phyloP scores from a whole-genome alignment of 1,140 invertebrate genomes.

The Elysia chlorotica region DNA sequence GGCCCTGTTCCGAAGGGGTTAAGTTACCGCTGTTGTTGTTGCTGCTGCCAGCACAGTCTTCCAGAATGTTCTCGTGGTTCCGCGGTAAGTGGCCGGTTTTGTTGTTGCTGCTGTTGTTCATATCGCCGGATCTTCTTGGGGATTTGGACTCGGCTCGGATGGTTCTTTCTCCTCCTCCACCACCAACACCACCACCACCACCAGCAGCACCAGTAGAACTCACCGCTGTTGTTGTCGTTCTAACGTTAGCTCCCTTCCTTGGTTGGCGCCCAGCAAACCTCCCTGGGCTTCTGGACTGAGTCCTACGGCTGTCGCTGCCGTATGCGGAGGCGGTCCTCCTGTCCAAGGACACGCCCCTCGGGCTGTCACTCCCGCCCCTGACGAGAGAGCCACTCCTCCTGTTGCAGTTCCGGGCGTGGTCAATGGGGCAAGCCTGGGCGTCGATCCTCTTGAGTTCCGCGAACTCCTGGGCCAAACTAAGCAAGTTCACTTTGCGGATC shows the following conservation, averaged over 20 bases:
- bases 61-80: too few relatives aligned
- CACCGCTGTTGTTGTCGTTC: too few relatives aligned
- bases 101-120: not conserved
- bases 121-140: not conserved
- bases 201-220: too few relatives aligned
- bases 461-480: conserved; percentile 60
- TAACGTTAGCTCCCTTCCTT: too few relatives aligned
- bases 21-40: too few relatives aligned
- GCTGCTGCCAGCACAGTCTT: too few relatives aligned
- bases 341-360: conserved; percentile 15
- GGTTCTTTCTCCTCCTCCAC: too few relatives aligned
- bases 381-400: not conserved
- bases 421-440: conserved; percentile 48
- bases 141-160: too few relatives aligned
- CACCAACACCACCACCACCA: too few relatives aligned
- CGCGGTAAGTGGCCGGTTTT: too few relatives aligned
- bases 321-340: too few relatives aligned
- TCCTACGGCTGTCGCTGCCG: not conserved
- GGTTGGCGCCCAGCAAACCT: not conserved
- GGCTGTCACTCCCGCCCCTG: not conserved
- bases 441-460: conserved; percentile 55
- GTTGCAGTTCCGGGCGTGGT: conserved; percentile 42
- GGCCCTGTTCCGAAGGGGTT: too few relatives aligned
- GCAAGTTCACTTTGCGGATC: conserved; percentile 52
- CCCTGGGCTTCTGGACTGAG: conserved; percentile 14